Percentiles rank a stretch among this genome's conserved stretches.
These are phyloP conservation scores for Miltochrista miniata DNA, from an alignment of 2,888 invertebrate species.

Conservation along the genomic window DNA sequence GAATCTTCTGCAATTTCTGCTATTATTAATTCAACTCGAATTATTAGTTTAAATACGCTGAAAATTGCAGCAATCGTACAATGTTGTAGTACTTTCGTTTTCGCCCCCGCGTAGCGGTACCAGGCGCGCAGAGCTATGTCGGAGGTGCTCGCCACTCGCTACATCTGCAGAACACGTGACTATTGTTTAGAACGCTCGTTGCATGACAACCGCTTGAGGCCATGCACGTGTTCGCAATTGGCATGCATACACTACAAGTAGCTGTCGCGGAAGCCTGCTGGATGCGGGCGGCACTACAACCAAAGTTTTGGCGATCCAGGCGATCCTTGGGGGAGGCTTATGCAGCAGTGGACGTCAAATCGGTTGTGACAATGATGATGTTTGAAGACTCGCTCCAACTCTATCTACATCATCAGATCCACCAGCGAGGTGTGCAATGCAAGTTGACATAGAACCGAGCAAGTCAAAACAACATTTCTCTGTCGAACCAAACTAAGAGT, in stretches of 20 bases:
- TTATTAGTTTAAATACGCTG: conserved; percentile 13
- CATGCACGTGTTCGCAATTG: neutral
- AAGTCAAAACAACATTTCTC: too few relatives aligned
- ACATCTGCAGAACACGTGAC: conserved; percentile 23
- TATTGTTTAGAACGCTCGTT: conserved; percentile 29
- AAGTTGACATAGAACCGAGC: too few relatives aligned
- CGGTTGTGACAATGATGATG: too few relatives aligned
- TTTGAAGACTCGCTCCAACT: too few relatives aligned
- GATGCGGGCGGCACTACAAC: too few relatives aligned
- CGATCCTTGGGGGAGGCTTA: too few relatives aligned
- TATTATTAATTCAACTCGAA: conserved; percentile 2
- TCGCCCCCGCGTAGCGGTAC: conserved; percentile 43
- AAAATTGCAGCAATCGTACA: conserved; percentile 37
- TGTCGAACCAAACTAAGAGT: too few relatives aligned
- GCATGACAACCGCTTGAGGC: conserved; percentile 23
- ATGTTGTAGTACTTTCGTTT: conserved; percentile 52
- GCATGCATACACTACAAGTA: neutral
- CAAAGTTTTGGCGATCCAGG: too few relatives aligned
- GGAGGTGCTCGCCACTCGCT: conserved; percentile 2
- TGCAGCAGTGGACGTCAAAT: too few relatives aligned
- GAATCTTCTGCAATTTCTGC: conserved; percentile 3
- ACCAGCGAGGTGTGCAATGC: too few relatives aligned
- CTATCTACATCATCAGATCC: too few relatives aligned
- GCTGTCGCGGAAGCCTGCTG: too few relatives aligned
- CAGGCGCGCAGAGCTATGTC: conserved; percentile 19